Base-by-base conservation (phyloP, 2,113 vertebrate genomes). In the Misgurnus mizolepis region DNA sequence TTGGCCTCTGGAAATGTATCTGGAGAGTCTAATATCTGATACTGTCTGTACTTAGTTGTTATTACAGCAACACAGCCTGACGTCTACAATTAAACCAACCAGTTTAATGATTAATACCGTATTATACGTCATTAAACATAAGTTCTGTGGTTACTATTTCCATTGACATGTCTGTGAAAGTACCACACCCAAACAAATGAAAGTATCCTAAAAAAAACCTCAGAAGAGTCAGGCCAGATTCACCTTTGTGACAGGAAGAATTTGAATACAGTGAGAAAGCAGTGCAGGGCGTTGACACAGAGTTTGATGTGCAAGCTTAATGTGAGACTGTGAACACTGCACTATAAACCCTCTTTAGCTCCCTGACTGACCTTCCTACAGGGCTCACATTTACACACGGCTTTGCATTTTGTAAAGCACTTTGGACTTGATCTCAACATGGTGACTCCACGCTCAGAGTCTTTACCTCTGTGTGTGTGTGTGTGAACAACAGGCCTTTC, bases 401-500 rank as follows among this genome's bases (percentile, higher is more conserved):
- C 73, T 83, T 85, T 85, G 76, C 81, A 81, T 83, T 80, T 80
- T 85, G 83, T 85, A 76, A 69, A 65, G 66, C 45, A 22, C 22
- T 22, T 22, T 22, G 22, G 22, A 22, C 22, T 22, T 22, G 22
- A 22, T 22, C 22, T 22, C 22, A 22, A 22, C 22, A 22, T 22
- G 22, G 22, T 22, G 0, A 22, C 22, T 22, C 22, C 22, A 22
- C 22, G 22, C 22, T 22, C 22, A 22, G 22, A 22, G 49, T 79
- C 9, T 12, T 12, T 17, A 67, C 34, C 10, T 22, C 61, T 66
- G 27, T 60, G 70, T 64, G 50, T 80, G 76, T 18, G 40, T 72
- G 41, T 67, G n/a, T 67, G 39, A 73, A 55, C 76, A 94, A 93
- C 92, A 83, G 86, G 93, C 91, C 85, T 87, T 91, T 91, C 93